Conservation (phyloP, 2,888 invertebrate genomes). For the Stenotaenia linearis region DNA sequence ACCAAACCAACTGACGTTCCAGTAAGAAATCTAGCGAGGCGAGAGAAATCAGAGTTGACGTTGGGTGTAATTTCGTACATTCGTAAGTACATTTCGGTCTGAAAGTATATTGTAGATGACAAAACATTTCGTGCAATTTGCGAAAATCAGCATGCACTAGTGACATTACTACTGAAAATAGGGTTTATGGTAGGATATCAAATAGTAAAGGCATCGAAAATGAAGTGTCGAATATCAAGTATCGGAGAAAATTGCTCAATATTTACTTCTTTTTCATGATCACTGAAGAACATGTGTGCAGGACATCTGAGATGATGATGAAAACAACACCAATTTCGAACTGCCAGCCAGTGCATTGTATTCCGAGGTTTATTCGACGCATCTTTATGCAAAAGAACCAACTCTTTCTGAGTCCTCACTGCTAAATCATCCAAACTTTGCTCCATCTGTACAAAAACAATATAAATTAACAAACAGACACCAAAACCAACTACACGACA, state of each 20-base stretch:
- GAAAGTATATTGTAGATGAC: too few relatives aligned
- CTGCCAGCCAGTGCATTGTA: constrained; percentile 94
- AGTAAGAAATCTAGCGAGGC: constrained; percentile 92
- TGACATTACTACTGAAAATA: too few relatives aligned
- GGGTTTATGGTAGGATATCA: too few relatives aligned
- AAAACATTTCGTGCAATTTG: too few relatives aligned
- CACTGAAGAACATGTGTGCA: constrained; percentile 86
- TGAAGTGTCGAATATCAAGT: too few relatives aligned
- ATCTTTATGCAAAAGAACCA: constrained; percentile 74
- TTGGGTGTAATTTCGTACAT: constrained; percentile 82
- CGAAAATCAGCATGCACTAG: too few relatives aligned
- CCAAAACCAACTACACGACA: not conserved
- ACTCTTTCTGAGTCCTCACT: constrained; percentile 92
- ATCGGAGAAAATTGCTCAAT: too few relatives aligned
- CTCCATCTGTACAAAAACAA: constrained; percentile 56
- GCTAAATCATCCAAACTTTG: constrained; percentile 90
- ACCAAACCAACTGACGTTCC: constrained; percentile 94
- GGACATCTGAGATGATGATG: constrained; percentile 96
- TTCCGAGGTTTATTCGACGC: constrained; percentile 53
- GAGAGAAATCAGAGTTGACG: constrained; percentile 92
- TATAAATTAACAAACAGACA: not conserved
- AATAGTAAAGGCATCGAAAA: too few relatives aligned
- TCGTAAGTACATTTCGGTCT: constrained; percentile 87
- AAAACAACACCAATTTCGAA: constrained; percentile 90
- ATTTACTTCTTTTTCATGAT: not conserved